Conservation (phyloP, 1,140 invertebrate genomes). For the Cataglyphis hispanica region DNA sequence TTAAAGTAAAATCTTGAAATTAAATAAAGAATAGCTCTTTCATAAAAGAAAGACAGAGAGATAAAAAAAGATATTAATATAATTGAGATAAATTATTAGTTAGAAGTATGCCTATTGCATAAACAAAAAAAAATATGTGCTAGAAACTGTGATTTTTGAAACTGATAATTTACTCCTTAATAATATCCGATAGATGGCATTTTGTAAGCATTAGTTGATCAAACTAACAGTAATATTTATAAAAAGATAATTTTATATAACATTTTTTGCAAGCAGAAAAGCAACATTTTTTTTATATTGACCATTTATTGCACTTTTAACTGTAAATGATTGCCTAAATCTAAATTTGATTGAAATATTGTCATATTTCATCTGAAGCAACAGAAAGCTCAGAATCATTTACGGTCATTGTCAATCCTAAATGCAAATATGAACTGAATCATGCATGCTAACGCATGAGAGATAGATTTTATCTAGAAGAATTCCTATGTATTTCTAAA, state of each 20-base stretch:
- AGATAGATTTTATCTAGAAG: not conserved
- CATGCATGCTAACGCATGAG: not conserved
- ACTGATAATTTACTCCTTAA: too few relatives aligned
- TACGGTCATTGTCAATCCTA: not conserved
- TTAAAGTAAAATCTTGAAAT: not conserved
- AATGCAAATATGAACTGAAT: not conserved
- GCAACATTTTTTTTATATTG: not conserved
- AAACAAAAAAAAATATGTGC: not conserved
- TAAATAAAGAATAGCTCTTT: not conserved
- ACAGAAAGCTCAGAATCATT: not conserved
- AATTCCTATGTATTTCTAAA: conserved; percentile 5
- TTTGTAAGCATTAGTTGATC: not conserved
- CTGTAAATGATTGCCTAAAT: not conserved
- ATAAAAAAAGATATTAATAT: not conserved
- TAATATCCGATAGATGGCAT: not conserved
- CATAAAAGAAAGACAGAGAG: not conserved
- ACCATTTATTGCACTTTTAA: not conserved
- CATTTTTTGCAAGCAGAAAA: not conserved
- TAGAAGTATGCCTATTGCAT: not conserved
- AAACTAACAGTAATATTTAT: not conserved
- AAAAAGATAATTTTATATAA: not conserved
- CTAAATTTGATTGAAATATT: conserved; percentile 10
- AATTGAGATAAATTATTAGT: not conserved
- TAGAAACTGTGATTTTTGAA: not conserved
- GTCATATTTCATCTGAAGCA: not conserved